Evolutionary conservation across 2,888 invertebrate species (phyloP).

Genomic region (Atethmia centrago): DNA sequence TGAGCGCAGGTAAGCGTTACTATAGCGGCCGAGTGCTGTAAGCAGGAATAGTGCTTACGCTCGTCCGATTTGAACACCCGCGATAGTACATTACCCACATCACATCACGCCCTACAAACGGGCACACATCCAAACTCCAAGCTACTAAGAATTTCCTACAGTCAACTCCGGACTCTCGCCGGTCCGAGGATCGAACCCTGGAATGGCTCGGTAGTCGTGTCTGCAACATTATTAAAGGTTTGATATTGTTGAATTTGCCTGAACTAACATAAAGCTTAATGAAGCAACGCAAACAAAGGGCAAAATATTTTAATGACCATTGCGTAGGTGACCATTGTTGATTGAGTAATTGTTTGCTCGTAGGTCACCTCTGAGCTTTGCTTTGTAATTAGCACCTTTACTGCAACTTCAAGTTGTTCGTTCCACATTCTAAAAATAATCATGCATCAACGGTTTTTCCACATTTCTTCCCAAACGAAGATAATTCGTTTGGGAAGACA

Average conservation of each 20-base stretch:
- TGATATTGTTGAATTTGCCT: background rate
- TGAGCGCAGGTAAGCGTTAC: no score
- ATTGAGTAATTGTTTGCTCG: background rate
- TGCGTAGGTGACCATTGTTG: background rate
- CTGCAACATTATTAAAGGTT: no score
- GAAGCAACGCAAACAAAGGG: background rate
- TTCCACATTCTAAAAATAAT: conserved; percentile 6
- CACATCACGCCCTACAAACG: no score
- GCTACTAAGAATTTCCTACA: background rate
- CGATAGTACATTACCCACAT: no score
- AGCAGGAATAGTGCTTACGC: no score
- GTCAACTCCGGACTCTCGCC: background rate
- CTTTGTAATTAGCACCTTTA: background rate
- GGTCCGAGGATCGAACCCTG: background rate
- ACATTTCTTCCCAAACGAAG: background rate
- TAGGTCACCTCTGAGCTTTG: conserved; percentile 11
- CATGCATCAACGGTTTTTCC: background rate
- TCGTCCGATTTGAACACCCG: no score
- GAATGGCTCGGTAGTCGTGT: no score
- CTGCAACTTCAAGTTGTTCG: background rate
- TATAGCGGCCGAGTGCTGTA: no score
- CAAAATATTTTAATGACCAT: background rate
- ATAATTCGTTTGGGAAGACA: no score
- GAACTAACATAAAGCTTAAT: background rate
- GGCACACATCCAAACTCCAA: background rate